Base-by-base conservation (phyloP, 2,888 invertebrate species). In the Keiferia lycopersicella region DNA sequence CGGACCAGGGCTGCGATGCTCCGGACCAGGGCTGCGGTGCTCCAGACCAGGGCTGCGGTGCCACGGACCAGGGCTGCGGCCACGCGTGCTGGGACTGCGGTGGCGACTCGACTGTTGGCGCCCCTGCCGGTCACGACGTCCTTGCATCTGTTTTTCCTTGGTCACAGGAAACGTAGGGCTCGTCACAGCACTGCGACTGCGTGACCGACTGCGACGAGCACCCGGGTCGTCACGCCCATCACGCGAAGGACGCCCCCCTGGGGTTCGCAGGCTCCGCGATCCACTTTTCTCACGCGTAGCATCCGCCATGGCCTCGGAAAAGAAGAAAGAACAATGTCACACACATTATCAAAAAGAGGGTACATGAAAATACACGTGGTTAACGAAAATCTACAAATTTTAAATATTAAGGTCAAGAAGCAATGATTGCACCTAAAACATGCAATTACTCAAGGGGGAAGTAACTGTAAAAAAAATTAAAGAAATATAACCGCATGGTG, bases 231-330 rank as follows among this genome's bases (percentile, higher is more conserved):
- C 26, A 6, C 26, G 26, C 3, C 6, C 26, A 26, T 26, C 26
- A 6, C 26, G 16, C 10, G 50, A 50, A 12, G 16, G 1, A n/a
- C 10, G 8, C 50, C 50, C 2, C 18, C 8, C 50, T 50, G 50
- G 50, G 2, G 50, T 50, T n/a, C 20, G 50, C 20, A 50, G 14
- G 20, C 20, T 16, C 16, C 50, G 50, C 10, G 50, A 10, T 2
- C 20, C 50, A 18, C 50, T 50, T 16, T 10, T 50, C 50, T 50
- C 18, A 12, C 20, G 16, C 16, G 20, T 50, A 20, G 16, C 50
- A n/a, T 50, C 50, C 50, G 50, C 50, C 50, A 50, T 50, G 8
- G n/a, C 50, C 50, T 67, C 63, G 39, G 65, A 65, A 2, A 18
- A 16, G 18, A 65, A 64, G 30, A 45, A 18, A 51, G 45, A 30